A percentile compares a stretch with the other conserved stretches of the same genome.
Evolutionary conservation across 2,797 vertebrate species (phyloP).

Genomic region (Anomalospiza imberbis): DNA sequence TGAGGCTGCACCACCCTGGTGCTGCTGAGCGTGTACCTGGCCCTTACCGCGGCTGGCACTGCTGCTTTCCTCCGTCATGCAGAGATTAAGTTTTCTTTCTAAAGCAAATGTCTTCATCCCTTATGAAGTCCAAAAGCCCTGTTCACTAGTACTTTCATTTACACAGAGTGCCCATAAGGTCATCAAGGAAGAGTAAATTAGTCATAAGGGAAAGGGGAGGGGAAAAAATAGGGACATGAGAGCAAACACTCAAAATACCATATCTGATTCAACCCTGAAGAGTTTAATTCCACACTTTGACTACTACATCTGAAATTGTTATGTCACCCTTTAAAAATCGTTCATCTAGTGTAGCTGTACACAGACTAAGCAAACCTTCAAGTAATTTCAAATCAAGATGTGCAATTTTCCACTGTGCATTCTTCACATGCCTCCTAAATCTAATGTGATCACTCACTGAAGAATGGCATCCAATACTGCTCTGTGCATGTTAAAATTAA

Average conservation of each 20-base stretch:
- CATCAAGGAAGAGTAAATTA: background rate
- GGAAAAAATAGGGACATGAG: background rate
- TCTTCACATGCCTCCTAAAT: constrained; percentile 60
- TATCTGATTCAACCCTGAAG: background rate
- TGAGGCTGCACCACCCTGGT: background rate
- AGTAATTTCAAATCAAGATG: constrained; percentile 38
- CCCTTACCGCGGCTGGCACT: background rate
- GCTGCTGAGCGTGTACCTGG: background rate
- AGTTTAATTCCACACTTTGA: background rate
- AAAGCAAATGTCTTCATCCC: background rate
- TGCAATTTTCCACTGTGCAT: constrained; percentile 45
- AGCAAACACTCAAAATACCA: background rate
- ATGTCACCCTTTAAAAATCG: background rate
- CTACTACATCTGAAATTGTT: background rate
- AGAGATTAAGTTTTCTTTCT: background rate
- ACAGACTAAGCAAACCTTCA: background rate
- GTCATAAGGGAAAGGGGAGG: background rate
- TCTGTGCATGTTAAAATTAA: constrained; percentile 24
- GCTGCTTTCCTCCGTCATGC: background rate
- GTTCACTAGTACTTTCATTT: background rate
- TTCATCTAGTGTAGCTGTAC: background rate
- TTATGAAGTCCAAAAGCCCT: background rate
- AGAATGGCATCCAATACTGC: constrained; percentile 39
- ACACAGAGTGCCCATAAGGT: background rate
- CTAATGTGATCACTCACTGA: constrained; percentile 32